phyloP scores from a whole-genome alignment of 2,888 invertebrate species.

The Scaeva pyrastri region DNA sequence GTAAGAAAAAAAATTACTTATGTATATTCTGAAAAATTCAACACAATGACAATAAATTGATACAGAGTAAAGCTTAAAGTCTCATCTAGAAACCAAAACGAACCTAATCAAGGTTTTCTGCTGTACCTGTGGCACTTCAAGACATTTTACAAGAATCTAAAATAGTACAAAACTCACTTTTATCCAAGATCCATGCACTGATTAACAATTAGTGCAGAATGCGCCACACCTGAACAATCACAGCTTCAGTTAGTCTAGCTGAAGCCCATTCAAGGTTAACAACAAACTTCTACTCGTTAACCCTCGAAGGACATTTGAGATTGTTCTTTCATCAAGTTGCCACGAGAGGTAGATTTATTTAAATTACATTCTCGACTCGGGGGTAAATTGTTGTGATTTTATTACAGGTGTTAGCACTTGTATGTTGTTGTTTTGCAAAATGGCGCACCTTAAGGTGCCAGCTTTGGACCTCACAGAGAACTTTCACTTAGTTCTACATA shows the following conservation, averaged over 20 bases:
- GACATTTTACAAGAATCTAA: conserved; percentile 29
- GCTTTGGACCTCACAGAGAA: conserved; percentile 32
- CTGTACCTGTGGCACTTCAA: conserved; percentile 27
- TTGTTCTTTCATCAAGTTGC: conserved; percentile 41
- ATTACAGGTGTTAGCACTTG: conserved; percentile 48
- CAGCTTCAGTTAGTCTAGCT: neutral
- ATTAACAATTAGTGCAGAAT: conserved; percentile 63
- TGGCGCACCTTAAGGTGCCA: conserved; percentile 59
- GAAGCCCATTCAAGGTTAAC: conserved; percentile 61
- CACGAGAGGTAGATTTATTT: conserved; percentile 47
- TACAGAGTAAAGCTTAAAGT: conserved; percentile 6
- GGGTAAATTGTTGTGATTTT: conserved; percentile 35
- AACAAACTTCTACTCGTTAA: conserved; percentile 32
- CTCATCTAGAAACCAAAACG: conserved; percentile 3
- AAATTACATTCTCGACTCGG: conserved; percentile 53
- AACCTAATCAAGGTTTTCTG: conserved; percentile 48
- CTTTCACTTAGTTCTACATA: conserved; percentile 68
- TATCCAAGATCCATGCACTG: conserved; percentile 57
- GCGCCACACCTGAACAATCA: conserved; percentile 42
- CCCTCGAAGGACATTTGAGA: conserved; percentile 67
- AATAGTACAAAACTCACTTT: neutral
- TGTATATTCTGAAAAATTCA: conserved; percentile 10
- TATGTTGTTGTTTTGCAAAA: neutral
- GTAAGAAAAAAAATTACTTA: conserved; percentile 25
- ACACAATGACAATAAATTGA: conserved; percentile 17